Evolutionary conservation across 2,888 invertebrate species (phyloP).

Genomic region (Idaea dimidiata): DNA sequence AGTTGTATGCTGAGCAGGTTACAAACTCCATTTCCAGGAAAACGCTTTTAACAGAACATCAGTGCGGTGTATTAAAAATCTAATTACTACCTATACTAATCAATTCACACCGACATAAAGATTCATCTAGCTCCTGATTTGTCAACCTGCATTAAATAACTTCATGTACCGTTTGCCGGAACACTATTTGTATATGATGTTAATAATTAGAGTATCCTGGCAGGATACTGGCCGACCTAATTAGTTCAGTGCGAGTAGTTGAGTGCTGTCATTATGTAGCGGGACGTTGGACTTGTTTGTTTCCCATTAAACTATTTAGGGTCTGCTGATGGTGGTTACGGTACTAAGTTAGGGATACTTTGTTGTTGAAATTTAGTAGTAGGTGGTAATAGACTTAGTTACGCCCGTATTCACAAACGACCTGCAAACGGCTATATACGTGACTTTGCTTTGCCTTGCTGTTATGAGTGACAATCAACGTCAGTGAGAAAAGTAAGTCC

Average conservation of each 20-base stretch:
- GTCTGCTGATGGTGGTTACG: neutral
- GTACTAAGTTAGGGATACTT: neutral
- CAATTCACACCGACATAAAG: neutral
- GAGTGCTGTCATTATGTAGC: neutral
- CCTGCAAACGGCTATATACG: no score
- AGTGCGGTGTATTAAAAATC: no score
- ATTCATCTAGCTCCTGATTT: neutral
- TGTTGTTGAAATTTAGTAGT: neutral
- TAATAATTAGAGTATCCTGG: neutral
- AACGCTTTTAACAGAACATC: no score
- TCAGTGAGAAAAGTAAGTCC: no score
- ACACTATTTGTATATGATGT: neutral
- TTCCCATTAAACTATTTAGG: neutral
- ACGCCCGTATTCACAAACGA: no score
- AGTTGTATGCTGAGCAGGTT: no score
- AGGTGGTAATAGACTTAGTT: no score
- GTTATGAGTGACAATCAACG: no score
- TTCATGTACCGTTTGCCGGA: neutral
- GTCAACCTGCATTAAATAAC: neutral
- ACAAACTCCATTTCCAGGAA: no score
- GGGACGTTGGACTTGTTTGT: neutral
- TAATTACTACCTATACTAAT: neutral
- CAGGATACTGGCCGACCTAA: neutral
- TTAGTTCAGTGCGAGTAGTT: neutral
- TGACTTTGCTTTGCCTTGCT: no score